A percentile compares a stretch with the other conserved stretches of the same genome.
These are phyloP conservation scores for Ptilonorhynchus violaceus DNA, from an alignment of 2,113 vertebrate genomes.

Conservation along the genomic window DNA sequence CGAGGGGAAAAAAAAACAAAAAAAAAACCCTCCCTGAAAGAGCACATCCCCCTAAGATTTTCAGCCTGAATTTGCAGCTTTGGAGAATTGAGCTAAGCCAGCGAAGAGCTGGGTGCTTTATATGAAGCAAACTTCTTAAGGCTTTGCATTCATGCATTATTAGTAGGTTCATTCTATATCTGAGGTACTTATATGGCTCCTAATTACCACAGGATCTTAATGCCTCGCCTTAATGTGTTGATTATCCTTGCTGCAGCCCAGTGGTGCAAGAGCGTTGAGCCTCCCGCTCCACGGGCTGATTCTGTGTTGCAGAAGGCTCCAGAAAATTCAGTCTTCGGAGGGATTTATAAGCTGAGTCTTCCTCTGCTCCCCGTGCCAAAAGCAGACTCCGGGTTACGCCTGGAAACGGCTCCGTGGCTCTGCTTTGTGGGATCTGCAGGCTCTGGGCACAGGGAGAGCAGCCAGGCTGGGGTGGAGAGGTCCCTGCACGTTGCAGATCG, in stretches of 20 bases:
- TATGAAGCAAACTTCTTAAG: slow-evolving; percentile 42
- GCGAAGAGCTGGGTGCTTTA: slow-evolving; percentile 10
- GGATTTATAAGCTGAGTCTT: background rate
- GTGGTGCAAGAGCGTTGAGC: background rate
- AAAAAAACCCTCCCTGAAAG: background rate
- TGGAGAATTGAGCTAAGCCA: slow-evolving; percentile 44
- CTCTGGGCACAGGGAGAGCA: background rate
- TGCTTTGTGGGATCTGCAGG: background rate
- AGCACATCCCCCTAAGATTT: slow-evolving; percentile 18
- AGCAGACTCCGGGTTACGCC: background rate
- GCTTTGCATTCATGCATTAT: slow-evolving; percentile 68
- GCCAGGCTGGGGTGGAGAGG: background rate
- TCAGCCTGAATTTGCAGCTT: slow-evolving; percentile 43
- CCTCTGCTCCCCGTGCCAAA: background rate
- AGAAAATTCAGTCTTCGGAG: background rate
- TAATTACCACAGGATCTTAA: slow-evolving; percentile 54
- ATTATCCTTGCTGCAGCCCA: slow-evolving; percentile 28
- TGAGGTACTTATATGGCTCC: slow-evolving; percentile 40
- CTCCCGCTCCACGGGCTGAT: background rate
- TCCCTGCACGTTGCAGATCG: background rate
- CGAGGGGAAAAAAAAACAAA: background rate
- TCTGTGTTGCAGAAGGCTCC: background rate
- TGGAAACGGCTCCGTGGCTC: background rate
- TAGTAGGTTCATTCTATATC: slow-evolving; percentile 53
- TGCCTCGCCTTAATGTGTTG: slow-evolving; percentile 32